These are phyloP conservation scores for sheep (Ovis aries) DNA, from an alignment of 2,113 vertebrate species.

Conservation along the genomic window ARS-UI_Ramb_v3.0 NC_056071.1:47356501-47357000, in stretches of 20 bases:
- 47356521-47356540: neutral
- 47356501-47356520: neutral
- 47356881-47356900: slow-evolving; percentile 42
- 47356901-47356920: slow-evolving; percentile 36
- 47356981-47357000: neutral
- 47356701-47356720: neutral
- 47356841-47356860: slow-evolving; percentile 30
- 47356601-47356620: neutral
- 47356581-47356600: neutral
- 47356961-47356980: neutral
- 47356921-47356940: slow-evolving; percentile 34
- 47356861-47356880: slow-evolving; percentile 45
- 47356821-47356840: slow-evolving; percentile 34
- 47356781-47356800: slow-evolving; percentile 8
- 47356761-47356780: slow-evolving; percentile 28
- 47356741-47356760: neutral
- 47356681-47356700: neutral
- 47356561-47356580: neutral
- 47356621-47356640: neutral
- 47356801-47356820: slow-evolving; percentile 50
- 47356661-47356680: neutral
- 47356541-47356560: neutral
- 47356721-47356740: neutral
- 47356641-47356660: neutral
- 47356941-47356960: slow-evolving; percentile 11